Base-by-base conservation (phyloP, 2,797 vertebrate species). In the Rhinoraja longicauda region DNA sequence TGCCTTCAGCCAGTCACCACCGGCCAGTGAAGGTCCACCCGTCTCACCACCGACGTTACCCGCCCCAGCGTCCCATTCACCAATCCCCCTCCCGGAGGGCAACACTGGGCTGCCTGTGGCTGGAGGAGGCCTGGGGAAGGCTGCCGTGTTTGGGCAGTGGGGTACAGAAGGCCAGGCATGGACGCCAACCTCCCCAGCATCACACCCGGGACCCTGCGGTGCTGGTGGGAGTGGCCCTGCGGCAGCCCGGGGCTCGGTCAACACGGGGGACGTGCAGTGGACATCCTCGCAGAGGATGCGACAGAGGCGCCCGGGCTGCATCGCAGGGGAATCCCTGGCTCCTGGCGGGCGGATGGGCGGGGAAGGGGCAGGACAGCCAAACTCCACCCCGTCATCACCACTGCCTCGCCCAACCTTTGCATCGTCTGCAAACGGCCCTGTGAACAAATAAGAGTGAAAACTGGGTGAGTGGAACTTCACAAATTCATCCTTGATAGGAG, bases 141-240 rank as follows among this genome's bases (percentile, higher is more conserved):
- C 19, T 8, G 1, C 29, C 29, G 0, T 2, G 6, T n/a, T 21
- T n/a, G 6, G 59, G 29, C n/a, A 2, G 8, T 32, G 0, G 1
- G 59, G 15, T 0, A 0, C 8, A 0, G 26, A 17, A 1, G 1
- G 17, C n/a, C n/a, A 19, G 84, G 84, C n/a, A 4, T 2, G 7
- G 59, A 6, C 5, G 9, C 24, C 13, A 12, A 59, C 0, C 29
- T 19, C 57, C 53, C 57, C 45, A 53, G 17, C 32, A 2, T n/a
- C 73, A 9, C 4, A 7, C 73, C 73, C n/a, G 6, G 26, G 1
- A n/a, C 26, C 24, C n/a, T n/a, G n/a, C n/a, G n/a, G n/a, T n/a
- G n/a, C n/a, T n/a, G n/a, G n/a, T n/a, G n/a, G n/a, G n/a, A n/a
- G n/a, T n/a, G n/a, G n/a, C n/a, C n/a, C n/a, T n/a, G n/a, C n/a